A percentile compares a stretch with the other conserved stretches of the same genome.
Conservation (phyloP, 2,113 vertebrate species). For the Rhadina sibilatrix region DNA sequence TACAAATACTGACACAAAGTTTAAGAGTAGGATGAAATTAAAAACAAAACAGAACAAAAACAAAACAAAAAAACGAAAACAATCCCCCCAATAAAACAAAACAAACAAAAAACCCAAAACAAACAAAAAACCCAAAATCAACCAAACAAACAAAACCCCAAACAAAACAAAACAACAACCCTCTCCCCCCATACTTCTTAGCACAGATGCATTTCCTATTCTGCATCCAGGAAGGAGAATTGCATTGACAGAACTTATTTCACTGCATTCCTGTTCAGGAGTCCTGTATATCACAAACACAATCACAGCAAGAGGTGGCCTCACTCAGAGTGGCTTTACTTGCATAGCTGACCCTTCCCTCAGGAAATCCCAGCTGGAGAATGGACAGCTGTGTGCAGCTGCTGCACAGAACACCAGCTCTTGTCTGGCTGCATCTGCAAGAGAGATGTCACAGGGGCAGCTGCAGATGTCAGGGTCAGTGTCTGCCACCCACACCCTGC, state of each 20-base stretch:
- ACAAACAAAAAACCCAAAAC: no score
- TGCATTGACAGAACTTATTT: not conserved
- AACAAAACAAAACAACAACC: no score
- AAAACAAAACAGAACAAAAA: not conserved
- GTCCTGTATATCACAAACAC: not conserved
- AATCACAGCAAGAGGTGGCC: not conserved
- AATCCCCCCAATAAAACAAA: no score
- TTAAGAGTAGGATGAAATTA: not conserved
- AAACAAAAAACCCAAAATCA: no score
- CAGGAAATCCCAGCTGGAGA: not conserved
- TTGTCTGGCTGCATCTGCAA: not conserved
- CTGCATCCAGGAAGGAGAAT: not conserved
- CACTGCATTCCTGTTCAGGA: rapidly evolving
- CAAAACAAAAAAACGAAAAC: no score
- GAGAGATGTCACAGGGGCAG: not conserved
- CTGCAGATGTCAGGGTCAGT: not conserved
- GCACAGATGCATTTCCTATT: rapidly evolving
- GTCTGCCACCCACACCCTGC: not conserved
- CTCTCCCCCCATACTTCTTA: not conserved
- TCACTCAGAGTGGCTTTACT: not conserved
- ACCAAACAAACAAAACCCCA: no score
- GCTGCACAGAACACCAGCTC: not conserved
- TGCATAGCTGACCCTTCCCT: not conserved
- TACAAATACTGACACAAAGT: not conserved
- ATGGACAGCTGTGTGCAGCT: slow-evolving; percentile 8